phyloP scores from a whole-genome alignment of 2,797 vertebrate genomes.

The Microctenopoma lineatum region DNA sequence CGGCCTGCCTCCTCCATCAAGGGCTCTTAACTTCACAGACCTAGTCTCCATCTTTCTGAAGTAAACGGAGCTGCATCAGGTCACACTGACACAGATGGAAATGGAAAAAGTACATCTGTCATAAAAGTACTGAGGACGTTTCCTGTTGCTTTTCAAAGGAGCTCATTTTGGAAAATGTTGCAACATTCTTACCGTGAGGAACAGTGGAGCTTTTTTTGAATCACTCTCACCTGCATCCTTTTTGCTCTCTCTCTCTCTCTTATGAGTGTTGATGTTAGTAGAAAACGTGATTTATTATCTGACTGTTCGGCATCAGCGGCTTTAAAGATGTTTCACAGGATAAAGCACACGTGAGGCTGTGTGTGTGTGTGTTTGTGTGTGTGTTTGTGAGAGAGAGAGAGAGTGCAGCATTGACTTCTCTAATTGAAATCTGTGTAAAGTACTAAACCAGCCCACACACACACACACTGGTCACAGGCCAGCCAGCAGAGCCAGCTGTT shows the following conservation, averaged over 20 bases:
- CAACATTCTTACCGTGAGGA: no score
- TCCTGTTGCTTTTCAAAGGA: no score
- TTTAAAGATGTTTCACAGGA: background rate
- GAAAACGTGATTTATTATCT: background rate
- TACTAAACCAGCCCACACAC: conserved; percentile 12
- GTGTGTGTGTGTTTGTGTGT: no score
- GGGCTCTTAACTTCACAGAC: no score
- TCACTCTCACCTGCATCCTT: background rate
- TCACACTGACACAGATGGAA: no score
- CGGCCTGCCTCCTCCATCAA: no score
- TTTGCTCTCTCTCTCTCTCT: background rate
- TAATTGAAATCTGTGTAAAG: conserved; percentile 40
- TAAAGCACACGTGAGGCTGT: background rate
- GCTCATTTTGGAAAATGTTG: background rate
- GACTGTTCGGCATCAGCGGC: background rate
- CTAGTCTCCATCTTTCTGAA: no score
- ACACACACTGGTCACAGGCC: no score
- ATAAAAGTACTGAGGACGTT: background rate
- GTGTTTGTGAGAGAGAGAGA: no score
- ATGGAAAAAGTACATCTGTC: background rate
- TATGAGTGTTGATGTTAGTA: conserved; percentile 4
- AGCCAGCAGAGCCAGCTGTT: no score
- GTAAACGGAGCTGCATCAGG: no score
- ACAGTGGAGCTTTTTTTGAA: no score
- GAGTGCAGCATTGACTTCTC: conserved; percentile 16